Evolutionary conservation across 2,888 invertebrate species (phyloP).

Genomic region (Andrena bucephala): DNA sequence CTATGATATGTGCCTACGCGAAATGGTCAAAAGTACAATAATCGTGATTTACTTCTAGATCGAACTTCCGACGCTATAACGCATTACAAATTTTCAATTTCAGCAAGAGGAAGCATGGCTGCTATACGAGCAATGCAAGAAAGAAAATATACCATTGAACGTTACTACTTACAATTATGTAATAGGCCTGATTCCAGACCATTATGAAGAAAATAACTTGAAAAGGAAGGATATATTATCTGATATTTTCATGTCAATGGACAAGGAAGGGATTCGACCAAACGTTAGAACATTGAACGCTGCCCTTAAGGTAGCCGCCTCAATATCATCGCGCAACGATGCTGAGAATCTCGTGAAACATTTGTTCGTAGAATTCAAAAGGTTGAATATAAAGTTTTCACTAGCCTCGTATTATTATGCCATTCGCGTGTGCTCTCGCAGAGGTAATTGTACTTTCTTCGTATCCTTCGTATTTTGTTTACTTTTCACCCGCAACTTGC

Average conservation of each 20-base stretch:
- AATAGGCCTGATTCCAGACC: constrained; percentile 82
- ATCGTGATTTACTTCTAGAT: neutral
- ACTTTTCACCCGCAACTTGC: constrained; percentile 6
- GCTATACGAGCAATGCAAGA: constrained; percentile 88
- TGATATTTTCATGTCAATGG: constrained; percentile 89
- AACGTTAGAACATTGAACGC: constrained; percentile 90
- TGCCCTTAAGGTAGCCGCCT: constrained; percentile 86
- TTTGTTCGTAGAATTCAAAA: constrained; percentile 88
- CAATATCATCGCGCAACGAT: constrained; percentile 84
- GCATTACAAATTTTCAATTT: constrained; percentile 12
- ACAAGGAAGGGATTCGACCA: constrained; percentile 87
- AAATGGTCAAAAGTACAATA: constrained; percentile 89
- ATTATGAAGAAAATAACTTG: accelerated
- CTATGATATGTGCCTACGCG: constrained; percentile 93
- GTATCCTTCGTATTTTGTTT: neutral
- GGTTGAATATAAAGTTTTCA: constrained; percentile 90
- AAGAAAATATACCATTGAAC: constrained; percentile 88
- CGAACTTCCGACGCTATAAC: neutral
- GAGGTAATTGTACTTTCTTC: constrained; percentile 86
- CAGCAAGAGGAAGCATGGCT: constrained; percentile 89
- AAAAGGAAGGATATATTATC: constrained; percentile 82
- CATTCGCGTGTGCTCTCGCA: constrained; percentile 89
- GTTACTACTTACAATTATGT: constrained; percentile 90
- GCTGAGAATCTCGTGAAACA: constrained; percentile 85
- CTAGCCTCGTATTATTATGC: constrained; percentile 91